Evolutionary conservation across 2,113 vertebrate species (phyloP).

Genomic region (Bufo gargarizans): DNA sequence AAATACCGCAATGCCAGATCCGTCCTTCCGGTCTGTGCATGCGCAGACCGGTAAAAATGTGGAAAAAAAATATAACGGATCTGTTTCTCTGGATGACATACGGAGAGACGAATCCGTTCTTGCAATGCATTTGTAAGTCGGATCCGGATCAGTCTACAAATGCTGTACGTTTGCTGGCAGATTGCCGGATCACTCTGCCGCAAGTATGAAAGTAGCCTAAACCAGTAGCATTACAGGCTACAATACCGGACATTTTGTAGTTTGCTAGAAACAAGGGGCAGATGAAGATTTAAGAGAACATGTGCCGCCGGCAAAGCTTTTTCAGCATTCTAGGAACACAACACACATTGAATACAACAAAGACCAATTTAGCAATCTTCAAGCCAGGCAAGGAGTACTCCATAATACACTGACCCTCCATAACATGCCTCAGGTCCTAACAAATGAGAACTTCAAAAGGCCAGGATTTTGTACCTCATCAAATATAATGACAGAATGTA

Average conservation of each 20-base stretch:
- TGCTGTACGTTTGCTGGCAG: no score
- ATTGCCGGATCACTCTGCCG: no score
- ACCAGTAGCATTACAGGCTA: no score
- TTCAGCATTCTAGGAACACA: slow-evolving; percentile 34
- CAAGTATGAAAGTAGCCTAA: no score
- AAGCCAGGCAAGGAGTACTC: slow-evolving; percentile 7
- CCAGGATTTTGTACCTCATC: slow-evolving; percentile 4
- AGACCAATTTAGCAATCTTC: slow-evolving; percentile 16
- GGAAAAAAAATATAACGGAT: no score
- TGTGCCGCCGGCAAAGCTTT: slow-evolving; percentile 36
- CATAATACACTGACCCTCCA: neutral
- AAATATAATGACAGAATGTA: slow-evolving; percentile 31
- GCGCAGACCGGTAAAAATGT: no score
- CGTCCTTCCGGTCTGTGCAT: no score
- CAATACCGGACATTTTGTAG: neutral
- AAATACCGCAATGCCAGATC: no score
- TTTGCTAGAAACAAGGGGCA: slow-evolving; percentile 14
- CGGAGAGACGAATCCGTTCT: no score
- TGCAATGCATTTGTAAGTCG: no score
- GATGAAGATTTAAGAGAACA: slow-evolving; percentile 5
- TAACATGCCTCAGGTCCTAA: slow-evolving; percentile 41
- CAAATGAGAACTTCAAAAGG: slow-evolving; percentile 40
- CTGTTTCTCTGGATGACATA: no score
- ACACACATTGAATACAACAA: slow-evolving; percentile 28
- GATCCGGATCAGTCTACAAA: no score